phyloP scores from a whole-genome alignment of 2,888 invertebrate species.

The Masnerella sp. region DNA sequence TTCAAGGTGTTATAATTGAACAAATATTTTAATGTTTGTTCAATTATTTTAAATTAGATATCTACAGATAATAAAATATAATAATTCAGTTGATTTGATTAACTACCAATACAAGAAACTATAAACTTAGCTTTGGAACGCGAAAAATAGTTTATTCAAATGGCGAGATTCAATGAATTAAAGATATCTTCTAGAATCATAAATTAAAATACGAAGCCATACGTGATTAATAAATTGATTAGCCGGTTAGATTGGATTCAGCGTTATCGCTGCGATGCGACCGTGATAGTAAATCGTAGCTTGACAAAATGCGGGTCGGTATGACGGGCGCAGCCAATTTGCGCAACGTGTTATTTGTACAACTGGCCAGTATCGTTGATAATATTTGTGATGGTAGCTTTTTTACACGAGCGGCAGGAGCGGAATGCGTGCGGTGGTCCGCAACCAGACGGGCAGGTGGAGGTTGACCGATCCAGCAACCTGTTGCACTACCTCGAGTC shows the following conservation, averaged over 20 bases:
- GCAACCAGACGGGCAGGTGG: slow-evolving; percentile 71
- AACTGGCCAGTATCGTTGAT: slow-evolving; percentile 38
- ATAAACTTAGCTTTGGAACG: too few species aligned
- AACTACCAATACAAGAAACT: too few species aligned
- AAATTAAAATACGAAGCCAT: slow-evolving; percentile 2
- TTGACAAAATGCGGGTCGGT: slow-evolving; percentile 31
- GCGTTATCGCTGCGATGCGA: background rate
- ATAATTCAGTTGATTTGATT: too few species aligned
- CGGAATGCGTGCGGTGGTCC: slow-evolving; percentile 60
- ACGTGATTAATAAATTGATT: slow-evolving; percentile 3
- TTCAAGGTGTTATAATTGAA: too few species aligned
- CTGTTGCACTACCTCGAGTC: slow-evolving; percentile 67
- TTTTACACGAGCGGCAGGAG: slow-evolving; percentile 31
- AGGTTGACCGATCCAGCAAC: slow-evolving; percentile 73
- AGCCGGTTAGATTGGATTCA: background rate
- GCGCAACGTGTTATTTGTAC: slow-evolving; percentile 45
- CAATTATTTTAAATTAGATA: too few species aligned
- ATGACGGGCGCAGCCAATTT: slow-evolving; percentile 30
- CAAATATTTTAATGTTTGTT: too few species aligned
- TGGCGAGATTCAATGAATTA: too few species aligned
- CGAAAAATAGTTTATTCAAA: too few species aligned
- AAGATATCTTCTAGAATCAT: background rate
- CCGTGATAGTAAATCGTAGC: slow-evolving; percentile 26
- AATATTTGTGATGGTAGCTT: slow-evolving; percentile 34
- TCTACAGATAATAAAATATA: too few species aligned